Base-by-base conservation (phyloP, 2,797 vertebrate genomes). In the Holocentrus rufus region DNA sequence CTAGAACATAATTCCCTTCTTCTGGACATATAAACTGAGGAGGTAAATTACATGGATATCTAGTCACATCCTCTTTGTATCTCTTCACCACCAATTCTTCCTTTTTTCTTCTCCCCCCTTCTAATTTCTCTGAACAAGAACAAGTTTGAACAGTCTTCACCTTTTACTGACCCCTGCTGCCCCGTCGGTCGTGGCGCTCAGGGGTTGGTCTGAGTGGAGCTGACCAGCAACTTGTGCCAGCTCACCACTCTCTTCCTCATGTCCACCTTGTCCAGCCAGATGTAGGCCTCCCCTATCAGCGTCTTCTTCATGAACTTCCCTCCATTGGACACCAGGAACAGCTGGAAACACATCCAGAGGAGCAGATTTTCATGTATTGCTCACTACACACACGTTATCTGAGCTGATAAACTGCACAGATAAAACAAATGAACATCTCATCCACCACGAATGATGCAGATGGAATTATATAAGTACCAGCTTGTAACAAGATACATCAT, bases 231-330 rank as follows among this genome's bases (percentile, higher is more conserved):
- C 92, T 99, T 99, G 95, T 99, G 97, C 98, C 98, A 99, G 93
- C 97, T 99, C 85, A 99, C 97, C 80, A 96, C 96, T 87, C 97
- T 94, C 92, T 99, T 99, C 85, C 97, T 95, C 93, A 98, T 97
- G 93, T 99, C 98, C 90, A 99, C 96, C 93, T 98, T 99, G 93
- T 99, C 98, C 84, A 99, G 93, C 96, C 97, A 99, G 91, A 99
- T 96, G 91, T 97, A 98, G 71, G 98, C 97, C 91, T 99, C 98
- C 0, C 98, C 97, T 75, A 99, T 99, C 85, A 99, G 88, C 18
- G 97, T 99, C 94, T 99, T 99, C 95, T 98, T 99, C 95, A 99
- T 93, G 92, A 99, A 99, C 90, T 99, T 99, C 25, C 98, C 98
- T 87, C 98, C 98, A 25, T 98, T 99, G 75, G 97, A 99, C 77